Base-by-base conservation (phyloP, 1,140 invertebrate genomes). In the Drosophila nasuta region DNA sequence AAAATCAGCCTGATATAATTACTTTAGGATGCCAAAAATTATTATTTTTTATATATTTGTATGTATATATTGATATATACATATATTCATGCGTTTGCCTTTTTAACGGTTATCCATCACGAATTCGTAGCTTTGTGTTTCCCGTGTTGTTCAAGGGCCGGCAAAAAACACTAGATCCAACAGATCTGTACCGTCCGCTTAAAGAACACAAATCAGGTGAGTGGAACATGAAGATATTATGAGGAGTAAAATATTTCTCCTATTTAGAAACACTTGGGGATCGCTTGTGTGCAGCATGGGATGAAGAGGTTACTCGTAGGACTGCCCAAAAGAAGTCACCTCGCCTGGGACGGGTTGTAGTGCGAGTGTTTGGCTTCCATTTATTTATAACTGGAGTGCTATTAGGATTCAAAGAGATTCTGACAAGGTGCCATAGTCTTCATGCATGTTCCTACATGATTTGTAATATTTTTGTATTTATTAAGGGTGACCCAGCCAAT, bases 121-220 rank as follows among this genome's bases (percentile, higher is more conserved):
- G 1, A 48, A 7, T 30, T 15, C 60, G 10, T 58, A 93, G 93
- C 69, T 94, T 93, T 69, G 93, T 92, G 4, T 75, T 93, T 35
- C 93, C 93, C 51, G 92, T 93, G 10, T 93, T 94, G 49, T 90
- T 92, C 38, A 91, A 92, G 68, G 94, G 94, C 8, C 92, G 91
- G 10, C 93, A 93, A 73, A 92, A 93, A 56, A 94, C 94, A 48
- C 75, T 95, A 33, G 93, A 94, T 73, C 91, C 93, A 52, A 72
- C 87, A 11, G 95, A 95, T 88, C 88, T 95, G 0, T 94, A 93
- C 73, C 82, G 93, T 65, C 93, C 94, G 13, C 86, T 95, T 1
- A 90, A 92, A 25, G 93, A 94, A 57, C 94, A 95, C 79, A 92
- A 92, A 59, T 94, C 94, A 2, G 91, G 85, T 88, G 28, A 77